phyloP scores from a whole-genome alignment of 1,140 invertebrate species.

The Pseudomyrmex pallidus region DNA sequence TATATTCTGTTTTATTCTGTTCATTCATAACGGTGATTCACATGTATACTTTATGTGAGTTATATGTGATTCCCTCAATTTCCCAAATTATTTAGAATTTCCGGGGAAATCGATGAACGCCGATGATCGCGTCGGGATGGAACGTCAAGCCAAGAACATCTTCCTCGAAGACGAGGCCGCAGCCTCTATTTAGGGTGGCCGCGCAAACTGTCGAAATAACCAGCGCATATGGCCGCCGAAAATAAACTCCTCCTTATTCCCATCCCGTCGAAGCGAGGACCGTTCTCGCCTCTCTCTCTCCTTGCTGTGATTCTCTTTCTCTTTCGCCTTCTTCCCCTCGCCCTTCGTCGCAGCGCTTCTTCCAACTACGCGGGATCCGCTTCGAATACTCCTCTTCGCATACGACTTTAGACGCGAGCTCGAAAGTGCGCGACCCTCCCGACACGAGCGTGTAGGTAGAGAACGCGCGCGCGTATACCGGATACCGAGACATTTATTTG shows the following conservation, averaged over 20 bases:
- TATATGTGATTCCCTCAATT: slow-evolving; percentile 13
- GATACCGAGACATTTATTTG: slow-evolving; percentile 79
- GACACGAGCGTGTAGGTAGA: slow-evolving; percentile 68
- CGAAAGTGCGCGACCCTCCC: slow-evolving; percentile 38
- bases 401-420: slow-evolving; percentile 40
- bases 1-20: background rate
- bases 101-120: slow-evolving; percentile 20
- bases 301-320: slow-evolving; percentile 22
- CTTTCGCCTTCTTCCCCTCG: slow-evolving; percentile 8
- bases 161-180: slow-evolving; percentile 58
- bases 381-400: slow-evolving; percentile 43
- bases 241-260: slow-evolving; percentile 84
- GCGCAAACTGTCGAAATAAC: slow-evolving; percentile 82
- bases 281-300: slow-evolving; percentile 42
- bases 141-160: slow-evolving; percentile 68
- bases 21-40: background rate
- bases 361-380: slow-evolving; percentile 63
- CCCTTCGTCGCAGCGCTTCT: slow-evolving; percentile 40
- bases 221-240: slow-evolving; percentile 83
- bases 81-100: background rate
- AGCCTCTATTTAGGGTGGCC: slow-evolving; percentile 73
- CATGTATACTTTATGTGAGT: background rate
- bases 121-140: slow-evolving; percentile 38
- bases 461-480: slow-evolving; percentile 54
- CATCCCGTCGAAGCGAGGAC: slow-evolving; percentile 78